These are phyloP conservation scores for Drosophila sordidapex DNA, from an alignment of 2,888 invertebrate genomes.

Conservation along the genomic window DNA sequence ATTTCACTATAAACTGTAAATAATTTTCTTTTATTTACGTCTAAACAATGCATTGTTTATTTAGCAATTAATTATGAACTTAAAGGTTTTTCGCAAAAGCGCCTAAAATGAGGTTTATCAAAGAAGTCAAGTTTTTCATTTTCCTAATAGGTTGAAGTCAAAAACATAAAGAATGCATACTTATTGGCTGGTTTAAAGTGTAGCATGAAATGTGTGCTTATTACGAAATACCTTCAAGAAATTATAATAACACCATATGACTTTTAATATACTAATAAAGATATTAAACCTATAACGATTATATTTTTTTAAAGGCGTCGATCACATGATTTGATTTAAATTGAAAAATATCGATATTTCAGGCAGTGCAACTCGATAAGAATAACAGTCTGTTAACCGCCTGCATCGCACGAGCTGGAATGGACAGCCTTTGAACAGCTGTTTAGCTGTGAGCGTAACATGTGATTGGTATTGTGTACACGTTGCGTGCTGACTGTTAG, in stretches of 20 bases:
- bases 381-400: background rate
- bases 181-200: conserved; percentile 29
- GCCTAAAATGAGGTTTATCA: conserved; percentile 9
- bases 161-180: conserved; percentile 53
- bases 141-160: conserved; percentile 61
- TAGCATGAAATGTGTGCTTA: conserved; percentile 70
- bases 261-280: conserved; percentile 77
- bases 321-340: background rate
- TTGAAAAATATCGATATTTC: conserved; percentile 9
- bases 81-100: conserved; percentile 43
- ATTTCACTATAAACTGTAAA: conserved; percentile 66
- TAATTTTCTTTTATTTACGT: conserved; percentile 66
- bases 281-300: conserved; percentile 68
- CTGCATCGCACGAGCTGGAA: background rate
- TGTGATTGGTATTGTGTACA: conserved; percentile 42
- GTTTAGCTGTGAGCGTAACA: conserved; percentile 19
- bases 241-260: conserved; percentile 78
- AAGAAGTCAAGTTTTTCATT: conserved; percentile 42
- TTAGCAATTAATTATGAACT: conserved; percentile 49
- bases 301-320: background rate
- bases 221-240: conserved; percentile 76
- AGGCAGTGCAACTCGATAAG: background rate
- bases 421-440: conserved; percentile 30
- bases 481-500: conserved; percentile 50
- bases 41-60: conserved; percentile 33